Evolutionary conservation across 2,888 invertebrate genomes (phyloP).

Genomic region (Ennomos fuscantarius): DNA sequence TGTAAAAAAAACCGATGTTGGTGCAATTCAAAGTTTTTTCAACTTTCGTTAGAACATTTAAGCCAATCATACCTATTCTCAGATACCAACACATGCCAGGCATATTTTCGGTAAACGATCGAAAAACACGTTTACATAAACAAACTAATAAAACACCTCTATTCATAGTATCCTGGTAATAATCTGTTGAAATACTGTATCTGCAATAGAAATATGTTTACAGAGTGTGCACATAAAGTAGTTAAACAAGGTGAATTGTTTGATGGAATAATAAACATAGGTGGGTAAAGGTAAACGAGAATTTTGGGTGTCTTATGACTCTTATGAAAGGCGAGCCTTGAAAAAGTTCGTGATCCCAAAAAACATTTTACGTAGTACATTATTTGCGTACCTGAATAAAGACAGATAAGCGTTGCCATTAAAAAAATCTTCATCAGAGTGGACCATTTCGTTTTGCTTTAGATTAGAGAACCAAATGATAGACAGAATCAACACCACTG

Average conservation of each 20-base stretch:
- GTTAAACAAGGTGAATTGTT: constrained; percentile 29
- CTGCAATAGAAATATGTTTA: constrained; percentile 35
- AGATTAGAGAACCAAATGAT: too few species aligned
- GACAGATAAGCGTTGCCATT: too few species aligned
- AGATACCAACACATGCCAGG: constrained; percentile 13
- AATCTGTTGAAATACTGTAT: constrained; percentile 32
- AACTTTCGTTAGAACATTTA: not conserved
- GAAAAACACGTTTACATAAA: constrained; percentile 33
- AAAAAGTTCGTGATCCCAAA: constrained; percentile 1
- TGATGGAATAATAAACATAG: constrained; percentile 26
- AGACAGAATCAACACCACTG: too few species aligned
- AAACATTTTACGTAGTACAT: not conserved
- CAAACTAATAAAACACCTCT: constrained; percentile 36
- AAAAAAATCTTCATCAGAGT: too few species aligned
- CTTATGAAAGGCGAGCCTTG: constrained; percentile 4
- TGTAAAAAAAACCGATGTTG: not conserved
- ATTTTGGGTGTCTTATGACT: constrained; percentile 8
- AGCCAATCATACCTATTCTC: not conserved
- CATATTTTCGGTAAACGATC: constrained; percentile 28
- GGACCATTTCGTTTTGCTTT: too few species aligned
- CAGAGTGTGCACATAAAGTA: constrained; percentile 32
- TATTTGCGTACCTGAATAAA: too few species aligned
- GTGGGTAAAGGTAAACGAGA: constrained; percentile 22
- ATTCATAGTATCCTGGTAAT: constrained; percentile 30
- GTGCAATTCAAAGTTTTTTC: not conserved